Evolutionary conservation across 2,888 invertebrate species (phyloP).

Genomic region (Neocrepidodera transversa): DNA sequence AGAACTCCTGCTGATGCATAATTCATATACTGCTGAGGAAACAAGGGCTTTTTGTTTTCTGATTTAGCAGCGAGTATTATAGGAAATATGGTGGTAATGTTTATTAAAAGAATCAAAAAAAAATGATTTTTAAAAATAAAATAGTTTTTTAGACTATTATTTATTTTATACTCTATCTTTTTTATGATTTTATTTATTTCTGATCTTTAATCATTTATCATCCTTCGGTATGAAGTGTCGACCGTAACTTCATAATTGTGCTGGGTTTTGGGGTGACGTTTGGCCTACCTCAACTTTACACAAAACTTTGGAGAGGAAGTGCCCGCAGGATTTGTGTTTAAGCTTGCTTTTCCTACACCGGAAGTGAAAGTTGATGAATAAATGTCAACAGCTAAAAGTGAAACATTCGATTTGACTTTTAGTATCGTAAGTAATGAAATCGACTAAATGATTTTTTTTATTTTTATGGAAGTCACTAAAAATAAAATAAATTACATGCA

Average conservation of each 20-base stretch:
- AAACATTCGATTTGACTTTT: not conserved
- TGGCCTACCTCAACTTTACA: not conserved
- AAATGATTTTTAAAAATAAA: too few relatives aligned
- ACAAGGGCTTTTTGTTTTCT: constrained; percentile 10
- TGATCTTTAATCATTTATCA: constrained; percentile 5
- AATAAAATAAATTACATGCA: too few relatives aligned
- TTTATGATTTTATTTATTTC: too few relatives aligned
- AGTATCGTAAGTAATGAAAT: too few relatives aligned
- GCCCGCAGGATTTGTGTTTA: not conserved
- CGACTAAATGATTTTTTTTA: too few relatives aligned
- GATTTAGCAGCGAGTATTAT: constrained; percentile 12
- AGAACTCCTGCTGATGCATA: constrained; percentile 9
- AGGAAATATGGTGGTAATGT: not conserved
- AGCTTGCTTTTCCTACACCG: not conserved
- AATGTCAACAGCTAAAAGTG: not conserved
- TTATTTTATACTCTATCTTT: too few relatives aligned
- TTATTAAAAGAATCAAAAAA: not conserved
- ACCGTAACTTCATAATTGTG: not conserved
- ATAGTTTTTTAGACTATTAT: too few relatives aligned
- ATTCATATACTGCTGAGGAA: not conserved
- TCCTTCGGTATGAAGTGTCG: not conserved
- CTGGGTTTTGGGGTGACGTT: not conserved
- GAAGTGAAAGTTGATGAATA: constrained; percentile 3
- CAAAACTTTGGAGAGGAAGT: not conserved
- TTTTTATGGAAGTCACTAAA: too few relatives aligned